These are phyloP conservation scores for Nothoprocta perdicaria DNA, from an alignment of 2,113 vertebrate genomes.

Conservation along the genomic window DNA sequence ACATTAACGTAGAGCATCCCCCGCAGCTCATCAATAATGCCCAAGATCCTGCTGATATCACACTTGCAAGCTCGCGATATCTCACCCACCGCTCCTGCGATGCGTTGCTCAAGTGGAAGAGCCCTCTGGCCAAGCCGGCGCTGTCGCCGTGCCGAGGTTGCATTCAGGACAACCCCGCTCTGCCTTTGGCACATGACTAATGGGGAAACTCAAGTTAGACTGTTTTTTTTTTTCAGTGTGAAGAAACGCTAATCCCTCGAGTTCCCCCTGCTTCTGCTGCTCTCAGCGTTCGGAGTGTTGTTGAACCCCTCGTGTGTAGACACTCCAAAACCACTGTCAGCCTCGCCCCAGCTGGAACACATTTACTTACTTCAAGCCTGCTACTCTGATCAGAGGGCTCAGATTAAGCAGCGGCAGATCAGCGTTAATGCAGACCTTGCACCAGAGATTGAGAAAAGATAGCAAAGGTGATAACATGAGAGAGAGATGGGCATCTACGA, in stretches of 20 bases:
- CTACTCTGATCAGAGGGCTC: slow-evolving; percentile 7
- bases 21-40: not conserved
- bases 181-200: not conserved
- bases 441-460: not conserved
- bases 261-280: not conserved
- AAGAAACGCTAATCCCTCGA: not conserved
- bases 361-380: not conserved
- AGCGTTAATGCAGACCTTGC: slow-evolving; percentile 13
- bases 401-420: not conserved
- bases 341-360: not conserved
- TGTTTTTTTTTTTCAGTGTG: not conserved
- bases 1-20: not conserved
- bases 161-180: not conserved
- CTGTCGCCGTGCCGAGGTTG: fast-evolving
- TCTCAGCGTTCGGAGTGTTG: not conserved
- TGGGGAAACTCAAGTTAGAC: not conserved
- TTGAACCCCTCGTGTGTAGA: not conserved
- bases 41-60: not conserved
- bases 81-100: not conserved
- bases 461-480: slow-evolving; percentile 32
- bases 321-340: not conserved
- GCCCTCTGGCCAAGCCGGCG: not conserved
- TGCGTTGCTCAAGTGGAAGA: not conserved
- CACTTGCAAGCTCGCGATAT: not conserved
- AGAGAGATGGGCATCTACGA: slow-evolving; percentile 23